Evolutionary conservation across 2,888 invertebrate species (phyloP), one percentile per base, ranked within the genome.

Genomic region (Thereva unica): DNA sequence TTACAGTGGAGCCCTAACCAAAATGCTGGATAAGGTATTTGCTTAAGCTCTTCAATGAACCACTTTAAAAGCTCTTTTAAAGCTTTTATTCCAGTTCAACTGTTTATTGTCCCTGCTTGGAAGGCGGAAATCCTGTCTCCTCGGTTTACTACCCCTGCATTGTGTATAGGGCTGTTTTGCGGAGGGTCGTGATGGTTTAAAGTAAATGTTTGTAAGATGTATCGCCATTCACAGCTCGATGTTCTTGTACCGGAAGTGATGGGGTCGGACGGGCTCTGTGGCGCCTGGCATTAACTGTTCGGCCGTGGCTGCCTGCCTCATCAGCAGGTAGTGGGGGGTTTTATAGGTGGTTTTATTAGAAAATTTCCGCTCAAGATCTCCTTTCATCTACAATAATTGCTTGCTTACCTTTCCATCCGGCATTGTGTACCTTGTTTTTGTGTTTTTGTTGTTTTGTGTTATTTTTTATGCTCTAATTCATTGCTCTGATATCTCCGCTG

Each of bases 61-160:
- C 56, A 56, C 56, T 56, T 56, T 34, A n/a, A 23, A 44, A 9
- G 44, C 42, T 56, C 38, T 44, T 56, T 44, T 8, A 42, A 56
- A 56, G 56, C 56, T 56, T 56, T 56, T 44, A 56, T 56, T 44
- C 56, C 56, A 23, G 44, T 56, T 56, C 56, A 56, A 56, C 56
- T 44, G 56, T 44, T 56, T 56, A 56, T 56, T 56, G 56, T 56
- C 56, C 44, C 42, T 23, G 23, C 56, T 44, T 44, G 1, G 56
- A 56, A 35, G 4, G 44, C 34, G 34, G n/a, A 34, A 23, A n/a
- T 56, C 42, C 34, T 23, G 23, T 23, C 23, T 23, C 23, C 23
- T 23, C 23, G 23, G 23, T 23, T 23, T 23, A 23, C 23, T 23
- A 23, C 9, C 56, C 44, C 42, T 44, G 56, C 42, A 56, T 37